Conservation (phyloP, 1,140 invertebrate species). For the Tetranychus urticae region DNA sequence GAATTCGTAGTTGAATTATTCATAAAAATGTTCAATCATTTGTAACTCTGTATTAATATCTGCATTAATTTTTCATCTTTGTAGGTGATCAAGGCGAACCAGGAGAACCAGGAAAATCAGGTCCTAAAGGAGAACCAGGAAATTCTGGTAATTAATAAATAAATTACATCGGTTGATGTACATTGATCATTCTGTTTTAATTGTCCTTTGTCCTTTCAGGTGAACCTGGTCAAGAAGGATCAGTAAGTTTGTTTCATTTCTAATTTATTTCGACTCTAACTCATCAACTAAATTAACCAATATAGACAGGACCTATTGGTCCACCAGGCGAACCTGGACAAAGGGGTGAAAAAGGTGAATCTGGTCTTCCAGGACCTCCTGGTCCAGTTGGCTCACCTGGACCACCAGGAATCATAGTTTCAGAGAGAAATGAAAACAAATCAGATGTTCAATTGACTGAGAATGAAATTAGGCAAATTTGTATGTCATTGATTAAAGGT, state of each 20-base stretch:
- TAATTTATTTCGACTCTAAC: no score
- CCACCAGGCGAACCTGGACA: background rate
- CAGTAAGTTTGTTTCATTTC: no score
- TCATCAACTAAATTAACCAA: background rate
- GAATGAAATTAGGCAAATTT: background rate
- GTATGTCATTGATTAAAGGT: background rate
- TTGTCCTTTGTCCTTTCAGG: no score
- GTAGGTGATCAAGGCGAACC: conserved; percentile 2
- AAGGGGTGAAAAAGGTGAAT: conserved; percentile 25
- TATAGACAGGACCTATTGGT: background rate
- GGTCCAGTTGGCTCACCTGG: conserved; percentile 23
- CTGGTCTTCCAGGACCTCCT: conserved; percentile 27
- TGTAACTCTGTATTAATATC: background rate
- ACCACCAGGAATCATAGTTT: conserved; percentile 29
- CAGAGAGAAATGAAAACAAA: no score
- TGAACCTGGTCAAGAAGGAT: no score
- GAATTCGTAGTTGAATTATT: no score
- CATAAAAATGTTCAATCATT: no score
- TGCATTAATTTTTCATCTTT: conserved; percentile 11
- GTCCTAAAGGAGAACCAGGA: conserved; percentile 8
- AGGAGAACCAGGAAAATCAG: no score
- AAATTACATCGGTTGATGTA: background rate
- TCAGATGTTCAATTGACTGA: no score
- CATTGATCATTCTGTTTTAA: no score
- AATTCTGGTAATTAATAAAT: background rate